These are phyloP conservation scores for Murina feae DNA, from an alignment of 2,113 vertebrate genomes.

Conservation along the genomic window DNA sequence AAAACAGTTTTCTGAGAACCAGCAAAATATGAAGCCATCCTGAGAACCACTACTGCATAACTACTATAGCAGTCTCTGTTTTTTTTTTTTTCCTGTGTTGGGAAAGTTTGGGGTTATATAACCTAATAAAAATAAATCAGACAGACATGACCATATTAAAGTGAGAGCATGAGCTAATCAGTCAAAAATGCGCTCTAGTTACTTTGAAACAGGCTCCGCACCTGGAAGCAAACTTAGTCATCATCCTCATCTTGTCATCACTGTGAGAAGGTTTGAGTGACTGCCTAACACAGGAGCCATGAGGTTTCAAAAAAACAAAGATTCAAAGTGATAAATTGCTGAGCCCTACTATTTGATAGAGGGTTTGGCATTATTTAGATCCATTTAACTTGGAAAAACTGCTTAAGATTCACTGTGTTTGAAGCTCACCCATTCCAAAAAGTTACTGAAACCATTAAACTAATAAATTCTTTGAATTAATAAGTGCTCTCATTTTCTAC, in stretches of 20 bases:
- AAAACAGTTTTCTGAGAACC: background rate
- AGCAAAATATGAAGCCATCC: background rate
- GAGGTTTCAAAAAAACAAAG: background rate
- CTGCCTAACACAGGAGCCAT: background rate
- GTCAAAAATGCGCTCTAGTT: background rate
- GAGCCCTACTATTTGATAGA: background rate
- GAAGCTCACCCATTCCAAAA: background rate
- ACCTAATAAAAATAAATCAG: conserved; percentile 51
- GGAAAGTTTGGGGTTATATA: background rate
- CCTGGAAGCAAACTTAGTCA: conserved; percentile 15
- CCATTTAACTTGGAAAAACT: background rate
- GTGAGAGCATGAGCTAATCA: background rate
- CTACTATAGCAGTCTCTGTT: background rate
- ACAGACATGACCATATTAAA: background rate
- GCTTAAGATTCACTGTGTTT: background rate
- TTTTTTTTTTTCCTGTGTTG: background rate
- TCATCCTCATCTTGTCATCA: background rate
- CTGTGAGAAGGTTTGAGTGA: background rate
- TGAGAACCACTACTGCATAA: background rate
- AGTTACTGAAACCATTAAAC: background rate
- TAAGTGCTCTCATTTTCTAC: background rate
- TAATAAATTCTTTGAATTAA: background rate
- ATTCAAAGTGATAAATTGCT: background rate
- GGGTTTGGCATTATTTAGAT: background rate
- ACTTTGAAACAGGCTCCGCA: background rate